Evolutionary conservation across 2,888 invertebrate species (phyloP).

Genomic region (Incurvaria masculella): DNA sequence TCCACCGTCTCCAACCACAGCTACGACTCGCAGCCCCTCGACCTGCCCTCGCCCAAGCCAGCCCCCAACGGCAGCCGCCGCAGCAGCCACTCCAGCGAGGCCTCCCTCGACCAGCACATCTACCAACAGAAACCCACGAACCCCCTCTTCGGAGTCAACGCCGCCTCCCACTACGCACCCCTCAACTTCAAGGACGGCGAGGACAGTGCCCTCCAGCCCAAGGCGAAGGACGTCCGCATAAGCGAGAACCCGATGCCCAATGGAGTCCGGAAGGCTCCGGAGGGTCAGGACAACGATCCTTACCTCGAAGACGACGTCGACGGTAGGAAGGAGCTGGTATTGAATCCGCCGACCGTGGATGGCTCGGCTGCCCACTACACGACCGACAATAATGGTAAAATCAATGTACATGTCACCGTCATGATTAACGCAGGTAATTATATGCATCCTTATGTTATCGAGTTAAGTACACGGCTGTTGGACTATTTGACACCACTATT

Average conservation of each 20-base stretch:
- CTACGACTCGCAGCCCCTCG: constrained; percentile 39
- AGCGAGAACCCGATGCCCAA: constrained; percentile 29
- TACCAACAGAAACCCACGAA: constrained; percentile 38
- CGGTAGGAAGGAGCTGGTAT: constrained; percentile 52
- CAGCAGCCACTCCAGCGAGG: constrained; percentile 29
- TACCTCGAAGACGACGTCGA: constrained; percentile 60
- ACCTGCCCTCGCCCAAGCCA: constrained; percentile 43
- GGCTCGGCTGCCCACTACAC: constrained; percentile 58
- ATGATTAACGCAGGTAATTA: constrained; percentile 72
- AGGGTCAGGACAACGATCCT: constrained; percentile 78
- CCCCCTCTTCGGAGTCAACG: constrained; percentile 48
- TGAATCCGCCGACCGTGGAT: constrained; percentile 46
- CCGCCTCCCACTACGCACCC: constrained; percentile 44
- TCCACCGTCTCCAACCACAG: constrained; percentile 48
- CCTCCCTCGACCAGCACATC: constrained; percentile 15
- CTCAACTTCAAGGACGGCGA: constrained; percentile 19
- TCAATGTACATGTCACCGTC: constrained; percentile 84
- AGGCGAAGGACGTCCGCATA: constrained; percentile 30
- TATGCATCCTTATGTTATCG: constrained; percentile 46
- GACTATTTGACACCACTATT: not conserved
- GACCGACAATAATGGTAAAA: constrained; percentile 80
- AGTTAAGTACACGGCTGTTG: not conserved
- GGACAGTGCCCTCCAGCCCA: too few relatives aligned
- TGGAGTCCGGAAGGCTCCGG: constrained; percentile 67
- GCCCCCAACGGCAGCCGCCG: constrained; percentile 30